Evolutionary conservation across 1,140 invertebrate genomes (phyloP), one percentile per base, ranked within the genome.

Genomic region (Popillia japonica): DNA sequence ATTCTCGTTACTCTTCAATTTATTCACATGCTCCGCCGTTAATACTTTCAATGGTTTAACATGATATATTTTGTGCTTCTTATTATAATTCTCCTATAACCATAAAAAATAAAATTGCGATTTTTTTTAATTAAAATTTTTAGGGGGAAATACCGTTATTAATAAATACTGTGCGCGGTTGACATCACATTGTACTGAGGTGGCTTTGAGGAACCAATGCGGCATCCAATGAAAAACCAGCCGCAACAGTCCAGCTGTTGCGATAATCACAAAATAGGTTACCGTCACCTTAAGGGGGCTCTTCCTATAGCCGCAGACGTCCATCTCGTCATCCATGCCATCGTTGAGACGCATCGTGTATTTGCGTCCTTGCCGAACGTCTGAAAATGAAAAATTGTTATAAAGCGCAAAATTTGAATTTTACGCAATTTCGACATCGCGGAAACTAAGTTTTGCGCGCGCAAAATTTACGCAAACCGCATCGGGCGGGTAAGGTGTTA

Each of bases 141-240:
- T 55, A 7, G 8, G 11, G 14, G 3, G 7, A 55, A 55, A 17
- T 68, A 68, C 61, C 27, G 59, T 90, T 79, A 97, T 89, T 20
- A 98, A 87, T 68, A 98, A 89, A 85, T 92, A 92, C 17, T 94
- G 91, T 0, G 96, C 96, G 40, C 90, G 86, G 68, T 89, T 88
- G 40, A 98, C 89, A 34, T 91, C 86, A 83, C 95, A 96, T 78
- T 88, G 88, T 55, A 86, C 86, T 82, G 94, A 92, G 4, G 94
- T 96, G 2, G 91, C 90, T 75, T 93, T 92, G 17, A 98, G 87
- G 83, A 92, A 90, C 87, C 94, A 92, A 78, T 92, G 92, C 0
- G 96, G 95, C 86, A 92, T 92, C 96, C 96, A 98, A 85, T 97
- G 94, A 86, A 96, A 93, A 40, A 97, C 83, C 27, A 98, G 88